Percentiles rank a stretch among this genome's conserved stretches.
These are phyloP conservation scores for Apogon talboti DNA, from an alignment of 2,797 vertebrate genomes.

Conservation along the genomic window DNA sequence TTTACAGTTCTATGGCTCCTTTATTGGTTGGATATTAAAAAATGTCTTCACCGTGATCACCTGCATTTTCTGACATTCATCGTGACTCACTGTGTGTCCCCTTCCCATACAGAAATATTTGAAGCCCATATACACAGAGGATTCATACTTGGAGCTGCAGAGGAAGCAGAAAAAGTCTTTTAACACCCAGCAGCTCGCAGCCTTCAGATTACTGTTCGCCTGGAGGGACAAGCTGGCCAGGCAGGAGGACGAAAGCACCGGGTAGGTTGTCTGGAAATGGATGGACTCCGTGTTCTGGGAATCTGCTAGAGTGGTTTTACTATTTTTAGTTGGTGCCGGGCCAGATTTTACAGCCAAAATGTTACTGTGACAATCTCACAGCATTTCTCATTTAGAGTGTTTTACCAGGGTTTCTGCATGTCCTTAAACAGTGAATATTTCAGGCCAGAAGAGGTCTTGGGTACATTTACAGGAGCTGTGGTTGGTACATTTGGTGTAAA, in stretches of 20 bases:
- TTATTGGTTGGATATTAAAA: constrained; percentile 1
- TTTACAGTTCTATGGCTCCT: background rate
- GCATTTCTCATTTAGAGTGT: too few species aligned
- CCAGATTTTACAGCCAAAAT: constrained; percentile 17
- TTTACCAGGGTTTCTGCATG: too few species aligned
- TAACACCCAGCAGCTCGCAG: constrained; percentile 93
- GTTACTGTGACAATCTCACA: constrained; percentile 3
- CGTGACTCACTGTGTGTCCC: background rate
- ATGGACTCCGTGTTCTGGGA: constrained; percentile 43
- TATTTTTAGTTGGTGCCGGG: constrained; percentile 34
- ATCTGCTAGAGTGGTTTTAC: constrained; percentile 35
- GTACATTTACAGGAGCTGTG: too few species aligned
- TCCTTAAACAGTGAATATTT: too few species aligned
- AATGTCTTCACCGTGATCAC: constrained; percentile 8
- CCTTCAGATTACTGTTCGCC: constrained; percentile 91
- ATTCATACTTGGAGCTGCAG: constrained; percentile 93
- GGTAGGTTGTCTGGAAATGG: constrained; percentile 81
- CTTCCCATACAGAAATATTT: constrained; percentile 88
- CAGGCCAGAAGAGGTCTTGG: too few species aligned
- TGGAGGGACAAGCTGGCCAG: constrained; percentile 96
- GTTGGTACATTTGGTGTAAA: too few species aligned
- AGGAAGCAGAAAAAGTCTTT: constrained; percentile 93
- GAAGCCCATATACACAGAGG: constrained; percentile 94
- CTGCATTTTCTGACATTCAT: constrained; percentile 19
- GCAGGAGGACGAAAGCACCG: constrained; percentile 95